phyloP scores from a whole-genome alignment of 1,140 invertebrate species.

The Globodera rostochiensis region DNA sequence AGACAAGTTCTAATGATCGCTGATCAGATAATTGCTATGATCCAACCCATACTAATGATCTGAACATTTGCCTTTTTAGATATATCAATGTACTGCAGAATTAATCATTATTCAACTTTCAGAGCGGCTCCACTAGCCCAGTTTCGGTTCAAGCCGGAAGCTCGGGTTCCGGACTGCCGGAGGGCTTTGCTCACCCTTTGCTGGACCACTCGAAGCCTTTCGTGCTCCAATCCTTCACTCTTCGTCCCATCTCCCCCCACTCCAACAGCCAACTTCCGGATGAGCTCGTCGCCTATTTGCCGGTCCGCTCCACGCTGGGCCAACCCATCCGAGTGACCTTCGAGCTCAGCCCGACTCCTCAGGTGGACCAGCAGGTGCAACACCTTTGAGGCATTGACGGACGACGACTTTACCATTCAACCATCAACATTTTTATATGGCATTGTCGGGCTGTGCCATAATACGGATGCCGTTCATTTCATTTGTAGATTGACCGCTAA shows the following conservation, averaged over 20 bases:
- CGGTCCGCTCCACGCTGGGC: constrained; percentile 29
- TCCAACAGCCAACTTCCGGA: constrained; percentile 27
- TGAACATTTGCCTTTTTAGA: no score
- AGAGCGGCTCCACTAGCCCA: constrained; percentile 45
- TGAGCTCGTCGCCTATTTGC: constrained; percentile 42
- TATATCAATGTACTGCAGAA: no score
- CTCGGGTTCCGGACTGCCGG: constrained; percentile 15
- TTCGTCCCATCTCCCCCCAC: background rate
- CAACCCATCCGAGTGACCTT: constrained; percentile 41
- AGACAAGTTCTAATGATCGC: background rate
- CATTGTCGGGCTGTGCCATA: background rate
- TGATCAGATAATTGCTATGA: no score
- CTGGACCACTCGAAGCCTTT: constrained; percentile 30
- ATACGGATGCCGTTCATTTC: background rate
- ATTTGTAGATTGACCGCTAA: no score
- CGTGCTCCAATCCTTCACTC: constrained; percentile 35
- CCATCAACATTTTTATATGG: background rate
- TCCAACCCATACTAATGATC: no score
- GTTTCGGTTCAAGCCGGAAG: constrained; percentile 33
- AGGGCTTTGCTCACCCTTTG: constrained; percentile 36
- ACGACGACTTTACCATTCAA: background rate
- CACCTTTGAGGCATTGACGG: constrained; percentile 11
- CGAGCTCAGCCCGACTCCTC: constrained; percentile 37
- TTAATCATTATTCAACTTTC: constrained; percentile 21
- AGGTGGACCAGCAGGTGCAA: constrained; percentile 32